Evolutionary conservation across 2,888 invertebrate genomes (phyloP).

Genomic region (Actias luna): DNA sequence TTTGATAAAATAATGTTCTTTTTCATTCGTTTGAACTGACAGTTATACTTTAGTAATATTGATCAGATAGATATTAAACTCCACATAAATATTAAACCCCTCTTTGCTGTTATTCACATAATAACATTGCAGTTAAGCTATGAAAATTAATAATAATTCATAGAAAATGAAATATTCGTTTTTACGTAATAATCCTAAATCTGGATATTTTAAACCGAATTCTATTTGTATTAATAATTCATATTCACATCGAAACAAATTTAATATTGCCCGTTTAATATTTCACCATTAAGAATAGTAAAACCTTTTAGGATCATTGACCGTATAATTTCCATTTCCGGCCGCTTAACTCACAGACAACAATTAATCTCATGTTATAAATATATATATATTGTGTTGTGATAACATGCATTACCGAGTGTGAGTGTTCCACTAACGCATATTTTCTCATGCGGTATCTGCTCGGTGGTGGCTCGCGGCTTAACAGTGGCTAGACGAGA

Average conservation of each 20-base stretch:
- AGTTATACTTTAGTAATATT: not conserved
- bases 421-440: constrained; percentile 50
- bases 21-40: not conserved
- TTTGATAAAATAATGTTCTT: not conserved
- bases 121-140: too few relatives aligned
- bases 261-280: too few relatives aligned
- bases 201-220: not conserved
- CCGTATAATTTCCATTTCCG: not conserved
- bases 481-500: constrained; percentile 89
- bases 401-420: constrained; percentile 11
- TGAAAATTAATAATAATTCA: too few relatives aligned
- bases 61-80: too few relatives aligned
- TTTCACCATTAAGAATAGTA: not conserved
- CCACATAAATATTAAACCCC: not conserved
- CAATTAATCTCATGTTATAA: not conserved
- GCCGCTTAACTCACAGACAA: constrained; percentile 3
- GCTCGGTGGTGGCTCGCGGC: constrained; percentile 51
- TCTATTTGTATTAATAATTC: not conserved
- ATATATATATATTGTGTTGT: not conserved
- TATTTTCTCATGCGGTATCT: constrained; percentile 54
- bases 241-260: not conserved
- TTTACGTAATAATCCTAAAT: not conserved
- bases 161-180: too few relatives aligned
- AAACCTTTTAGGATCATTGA: not conserved
- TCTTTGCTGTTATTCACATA: too few relatives aligned